Conservation (phyloP, 2,113 vertebrate species). For the Alexandromys fortis region DNA sequence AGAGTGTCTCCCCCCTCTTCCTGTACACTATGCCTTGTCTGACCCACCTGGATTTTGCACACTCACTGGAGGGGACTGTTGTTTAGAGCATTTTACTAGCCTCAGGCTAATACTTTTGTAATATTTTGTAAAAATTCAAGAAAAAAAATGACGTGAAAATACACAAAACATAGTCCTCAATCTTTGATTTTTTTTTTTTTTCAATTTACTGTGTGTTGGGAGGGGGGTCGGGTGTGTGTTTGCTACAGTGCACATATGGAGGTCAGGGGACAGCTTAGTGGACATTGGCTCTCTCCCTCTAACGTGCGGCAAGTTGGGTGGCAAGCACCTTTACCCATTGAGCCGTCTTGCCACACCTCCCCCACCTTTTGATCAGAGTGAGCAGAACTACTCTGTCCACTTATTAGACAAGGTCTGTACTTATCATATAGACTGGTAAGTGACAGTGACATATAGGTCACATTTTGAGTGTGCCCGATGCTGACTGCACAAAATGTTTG, state of each 20-base stretch:
- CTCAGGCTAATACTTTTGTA: not conserved
- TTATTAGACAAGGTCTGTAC: not conserved
- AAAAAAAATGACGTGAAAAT: constrained; percentile 45
- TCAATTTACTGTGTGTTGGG: not conserved
- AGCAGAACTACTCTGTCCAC: not conserved
- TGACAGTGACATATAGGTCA: not conserved
- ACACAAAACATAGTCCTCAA: not conserved
- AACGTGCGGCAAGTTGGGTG: not conserved
- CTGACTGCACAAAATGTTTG: not conserved
- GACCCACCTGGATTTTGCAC: not conserved
- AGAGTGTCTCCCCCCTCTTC: not conserved
- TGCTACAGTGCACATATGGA: too few species aligned
- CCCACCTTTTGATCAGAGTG: not conserved
- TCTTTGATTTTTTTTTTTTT: not conserved
- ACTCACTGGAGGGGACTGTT: not conserved
- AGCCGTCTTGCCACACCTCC: not conserved
- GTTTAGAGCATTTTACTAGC: constrained; percentile 26
- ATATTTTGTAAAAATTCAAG: constrained; percentile 13
- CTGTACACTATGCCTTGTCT: not conserved
- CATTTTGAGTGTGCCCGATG: constrained; percentile 17
- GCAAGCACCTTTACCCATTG: not conserved
- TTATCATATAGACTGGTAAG: not conserved
- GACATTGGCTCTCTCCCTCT: not conserved
- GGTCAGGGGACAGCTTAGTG: not conserved
- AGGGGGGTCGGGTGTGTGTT: not conserved